Base-by-base conservation (phyloP, 2,797 vertebrate genomes). In the Acipenser ruthenus region DNA sequence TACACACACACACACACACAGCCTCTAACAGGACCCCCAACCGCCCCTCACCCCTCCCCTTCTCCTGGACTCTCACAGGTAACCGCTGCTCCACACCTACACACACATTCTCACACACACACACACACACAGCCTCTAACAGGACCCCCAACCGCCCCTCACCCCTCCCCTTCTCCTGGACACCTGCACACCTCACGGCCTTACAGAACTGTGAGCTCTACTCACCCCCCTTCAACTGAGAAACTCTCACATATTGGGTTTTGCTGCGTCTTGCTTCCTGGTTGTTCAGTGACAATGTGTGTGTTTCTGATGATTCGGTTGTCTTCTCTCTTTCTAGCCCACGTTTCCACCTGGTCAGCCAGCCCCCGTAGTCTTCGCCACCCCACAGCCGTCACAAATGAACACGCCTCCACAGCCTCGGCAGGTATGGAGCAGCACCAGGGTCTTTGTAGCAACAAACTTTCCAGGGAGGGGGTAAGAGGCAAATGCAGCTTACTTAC, bases 41-140 rank as follows among this genome's bases (percentile, higher is more conserved):
- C 23, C 23, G 3, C 23, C 23, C 23, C 23, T 23, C 23, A 23
- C 23, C 23, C 23, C 3, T 1, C 23, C 23, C 23, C 23, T 23
- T 96, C 94, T 90, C 95, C 95, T 0, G 95, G 93, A 88, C 23
- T n/a, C n/a, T n/a, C n/a, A n/a, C n/a, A n/a, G n/a, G n/a, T n/a
- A n/a, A n/a, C n/a, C n/a, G n/a, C 3, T 23, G n/a, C n/a, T n/a
- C n/a, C n/a, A n/a, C n/a, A n/a, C n/a, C n/a, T n/a, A n/a, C n/a
- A n/a, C n/a, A n/a, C n/a, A n/a, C n/a, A 23, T 23, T 1, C 23
- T 3, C 3, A 23, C 23, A 23, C 23, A 23, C 23, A 3, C 23
- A 3, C 23, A 3, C 23, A 1, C 3, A 23, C 23, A 23, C 23
- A 23, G 1, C 23, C 3, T 93, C 91, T 94, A 93, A 92, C 93